phyloP scores from a whole-genome alignment of 1,140 invertebrate genomes.

The Danaus plexippus region DNA sequence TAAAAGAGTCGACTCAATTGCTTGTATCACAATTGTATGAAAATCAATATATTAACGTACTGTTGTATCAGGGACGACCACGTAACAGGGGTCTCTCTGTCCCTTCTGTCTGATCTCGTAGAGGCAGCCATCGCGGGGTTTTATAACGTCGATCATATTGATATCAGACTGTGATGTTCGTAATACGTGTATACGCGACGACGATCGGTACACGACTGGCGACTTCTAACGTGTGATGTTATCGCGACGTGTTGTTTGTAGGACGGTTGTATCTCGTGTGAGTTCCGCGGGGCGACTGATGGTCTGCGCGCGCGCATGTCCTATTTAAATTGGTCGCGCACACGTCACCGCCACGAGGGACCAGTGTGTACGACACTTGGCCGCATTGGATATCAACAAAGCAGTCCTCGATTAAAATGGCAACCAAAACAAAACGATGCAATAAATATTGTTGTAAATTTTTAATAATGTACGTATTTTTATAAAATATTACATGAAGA shows the following conservation, averaged over 20 bases:
- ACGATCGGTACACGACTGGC: constrained; percentile 32
- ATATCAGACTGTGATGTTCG: constrained; percentile 18
- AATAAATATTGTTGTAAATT: constrained; percentile 1
- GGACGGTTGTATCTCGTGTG: constrained; percentile 26
- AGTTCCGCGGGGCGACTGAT: constrained; percentile 62
- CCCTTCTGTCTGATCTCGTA: constrained; percentile 77
- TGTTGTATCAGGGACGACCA: constrained; percentile 77
- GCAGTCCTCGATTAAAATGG: constrained; percentile 20
- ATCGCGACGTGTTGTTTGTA: constrained; percentile 9
- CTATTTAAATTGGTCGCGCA: constrained; percentile 64
- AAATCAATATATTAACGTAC: constrained; percentile 53
- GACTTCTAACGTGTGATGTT: constrained; percentile 14
- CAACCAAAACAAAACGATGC: background rate
- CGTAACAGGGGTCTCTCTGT: constrained; percentile 75
- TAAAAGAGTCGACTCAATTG: constrained; percentile 9
- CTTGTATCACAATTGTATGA: constrained; percentile 1
- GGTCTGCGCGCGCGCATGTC: constrained; percentile 59
- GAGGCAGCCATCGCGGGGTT: constrained; percentile 71
- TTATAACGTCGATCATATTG: constrained; percentile 65
- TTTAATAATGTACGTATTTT: too few species aligned
- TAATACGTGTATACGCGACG: constrained; percentile 31
- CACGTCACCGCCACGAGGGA: constrained; percentile 60
- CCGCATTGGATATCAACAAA: constrained; percentile 41
- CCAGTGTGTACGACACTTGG: constrained; percentile 53
- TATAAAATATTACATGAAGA: too few species aligned